A percentile compares a stretch with the other conserved stretches of the same genome.
Evolutionary conservation across 2,113 vertebrate genomes (phyloP).

Genomic region (Malurus melanocephalus): DNA sequence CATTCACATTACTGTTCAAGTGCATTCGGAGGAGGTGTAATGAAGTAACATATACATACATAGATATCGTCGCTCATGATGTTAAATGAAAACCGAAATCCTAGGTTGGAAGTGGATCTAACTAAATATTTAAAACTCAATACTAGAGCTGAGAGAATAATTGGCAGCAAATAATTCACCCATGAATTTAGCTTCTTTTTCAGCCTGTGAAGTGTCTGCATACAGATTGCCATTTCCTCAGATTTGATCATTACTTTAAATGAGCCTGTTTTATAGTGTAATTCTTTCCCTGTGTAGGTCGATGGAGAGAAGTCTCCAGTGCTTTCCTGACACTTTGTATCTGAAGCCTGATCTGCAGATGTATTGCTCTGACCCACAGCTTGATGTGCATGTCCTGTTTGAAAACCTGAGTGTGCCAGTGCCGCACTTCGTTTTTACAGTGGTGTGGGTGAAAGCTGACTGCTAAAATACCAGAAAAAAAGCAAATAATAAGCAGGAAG

Average conservation of each 20-base stretch:
- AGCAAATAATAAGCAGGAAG: neutral
- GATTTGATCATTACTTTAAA: slow-evolving; percentile 47
- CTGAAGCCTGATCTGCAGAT: neutral
- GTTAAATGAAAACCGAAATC: slow-evolving; percentile 26
- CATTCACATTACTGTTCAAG: neutral
- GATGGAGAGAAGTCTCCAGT: slow-evolving; percentile 11
- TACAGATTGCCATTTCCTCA: slow-evolving; percentile 42
- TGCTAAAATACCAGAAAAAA: neutral
- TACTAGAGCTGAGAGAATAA: slow-evolving; percentile 47
- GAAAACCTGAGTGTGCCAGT: neutral
- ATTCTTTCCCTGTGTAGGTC: slow-evolving; percentile 6
- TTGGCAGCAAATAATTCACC: slow-evolving; percentile 51
- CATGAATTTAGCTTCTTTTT: slow-evolving; percentile 21
- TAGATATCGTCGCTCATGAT: neutral
- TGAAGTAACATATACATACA: neutral
- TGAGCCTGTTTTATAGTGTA: slow-evolving; percentile 2
- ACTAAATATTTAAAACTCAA: slow-evolving; percentile 60
- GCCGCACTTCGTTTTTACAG: neutral
- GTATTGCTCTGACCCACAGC: neutral
- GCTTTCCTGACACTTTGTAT: neutral
- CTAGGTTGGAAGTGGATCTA: slow-evolving; percentile 17
- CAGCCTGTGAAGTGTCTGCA: slow-evolving; percentile 12
- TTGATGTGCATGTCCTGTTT: neutral
- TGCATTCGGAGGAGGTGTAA: neutral
- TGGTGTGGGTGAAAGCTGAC: neutral